Conservation (phyloP, 2,888 invertebrate species). For the Ephialtes manifestator region DNA sequence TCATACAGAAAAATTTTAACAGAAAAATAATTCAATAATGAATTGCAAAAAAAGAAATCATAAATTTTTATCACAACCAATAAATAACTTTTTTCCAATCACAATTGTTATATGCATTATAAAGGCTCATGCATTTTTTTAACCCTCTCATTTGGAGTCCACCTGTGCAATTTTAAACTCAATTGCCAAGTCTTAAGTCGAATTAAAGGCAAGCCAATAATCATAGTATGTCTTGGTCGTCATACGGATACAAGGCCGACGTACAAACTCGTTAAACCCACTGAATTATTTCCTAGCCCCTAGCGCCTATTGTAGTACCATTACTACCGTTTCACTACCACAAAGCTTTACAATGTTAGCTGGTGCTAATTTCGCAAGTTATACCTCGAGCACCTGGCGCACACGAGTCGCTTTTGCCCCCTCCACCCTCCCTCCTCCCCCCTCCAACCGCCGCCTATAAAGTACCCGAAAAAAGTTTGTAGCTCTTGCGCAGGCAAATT, state of each 20-base stretch:
- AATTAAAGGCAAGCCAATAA: background rate
- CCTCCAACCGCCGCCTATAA: background rate
- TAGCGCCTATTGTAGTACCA: background rate
- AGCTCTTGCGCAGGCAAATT: conserved; percentile 65
- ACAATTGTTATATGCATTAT: no score
- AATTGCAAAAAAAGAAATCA: background rate
- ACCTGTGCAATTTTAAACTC: no score
- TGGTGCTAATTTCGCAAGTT: background rate
- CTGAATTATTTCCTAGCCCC: conserved; percentile 21
- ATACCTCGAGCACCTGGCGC: conserved; percentile 31
- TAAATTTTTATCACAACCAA: no score
- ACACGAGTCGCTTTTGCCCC: background rate
- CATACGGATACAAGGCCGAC: background rate
- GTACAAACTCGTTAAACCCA: background rate
- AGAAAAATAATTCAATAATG: background rate
- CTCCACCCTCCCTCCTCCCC: no score
- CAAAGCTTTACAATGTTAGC: conserved; percentile 21
- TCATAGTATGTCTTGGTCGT: background rate
- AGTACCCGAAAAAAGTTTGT: conserved; percentile 59
- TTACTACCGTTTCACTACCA: background rate
- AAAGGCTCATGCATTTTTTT: no score
- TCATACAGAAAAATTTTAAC: background rate
- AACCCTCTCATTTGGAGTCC: no score
- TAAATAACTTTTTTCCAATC: no score
- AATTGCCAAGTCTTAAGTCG: background rate